Conservation (phyloP, 1,140 invertebrate genomes). For the Dysdera silvatica region DNA sequence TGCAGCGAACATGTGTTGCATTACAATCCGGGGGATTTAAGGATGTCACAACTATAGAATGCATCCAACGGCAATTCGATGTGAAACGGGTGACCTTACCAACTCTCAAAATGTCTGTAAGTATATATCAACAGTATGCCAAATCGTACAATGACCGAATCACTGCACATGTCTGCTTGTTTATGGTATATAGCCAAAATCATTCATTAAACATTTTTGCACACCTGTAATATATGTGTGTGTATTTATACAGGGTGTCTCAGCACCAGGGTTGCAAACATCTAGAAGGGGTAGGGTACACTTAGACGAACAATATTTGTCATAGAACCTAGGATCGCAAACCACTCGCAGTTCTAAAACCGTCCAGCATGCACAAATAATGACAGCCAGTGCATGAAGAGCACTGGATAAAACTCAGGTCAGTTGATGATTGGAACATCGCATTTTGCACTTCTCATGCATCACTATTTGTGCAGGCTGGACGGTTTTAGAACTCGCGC, state of each 20-base stretch:
- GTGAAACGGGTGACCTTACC: conserved; percentile 64
- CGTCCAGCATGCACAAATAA: no score
- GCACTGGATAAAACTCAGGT: no score
- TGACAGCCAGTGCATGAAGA: no score
- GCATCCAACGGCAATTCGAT: conserved; percentile 71
- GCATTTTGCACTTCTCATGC: not conserved
- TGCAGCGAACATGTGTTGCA: conserved; percentile 70
- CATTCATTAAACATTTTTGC: not conserved
- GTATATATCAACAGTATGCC: not conserved
- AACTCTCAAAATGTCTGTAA: conserved; percentile 24
- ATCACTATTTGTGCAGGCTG: not conserved
- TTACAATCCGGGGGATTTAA: conserved; percentile 64
- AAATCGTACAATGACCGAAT: not conserved
- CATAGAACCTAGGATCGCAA: no score
- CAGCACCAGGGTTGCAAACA: no score
- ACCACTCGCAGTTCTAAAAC: no score
- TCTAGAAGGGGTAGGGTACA: no score
- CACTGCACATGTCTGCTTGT: not conserved
- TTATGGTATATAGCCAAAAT: no score
- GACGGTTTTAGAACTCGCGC: no score
- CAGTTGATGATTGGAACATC: not conserved
- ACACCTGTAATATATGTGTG: not conserved
- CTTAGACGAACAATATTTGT: no score
- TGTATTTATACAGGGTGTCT: no score
- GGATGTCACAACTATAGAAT: conserved; percentile 78